phyloP scores from a whole-genome alignment of 2,888 invertebrate species.

The Eupithecia dodoneata region DNA sequence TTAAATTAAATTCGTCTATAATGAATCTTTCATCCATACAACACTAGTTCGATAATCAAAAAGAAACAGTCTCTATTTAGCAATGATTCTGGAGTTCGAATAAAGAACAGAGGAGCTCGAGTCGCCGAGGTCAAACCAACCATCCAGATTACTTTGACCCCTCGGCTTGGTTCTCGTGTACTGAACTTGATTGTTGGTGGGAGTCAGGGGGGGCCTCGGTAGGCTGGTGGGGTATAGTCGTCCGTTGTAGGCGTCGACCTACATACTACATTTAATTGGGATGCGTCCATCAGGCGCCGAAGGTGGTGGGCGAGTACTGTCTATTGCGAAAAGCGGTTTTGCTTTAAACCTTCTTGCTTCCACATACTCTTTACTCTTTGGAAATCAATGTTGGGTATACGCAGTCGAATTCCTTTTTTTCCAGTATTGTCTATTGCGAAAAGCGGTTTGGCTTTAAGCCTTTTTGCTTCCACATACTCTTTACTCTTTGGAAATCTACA shows the following conservation, averaged over 20 bases:
- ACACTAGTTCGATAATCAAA: conserved; percentile 25
- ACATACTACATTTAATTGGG: conserved; percentile 82
- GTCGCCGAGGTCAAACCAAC: conserved; percentile 63
- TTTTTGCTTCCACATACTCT: not conserved
- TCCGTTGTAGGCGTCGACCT: conserved; percentile 80
- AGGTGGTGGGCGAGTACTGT: conserved; percentile 70
- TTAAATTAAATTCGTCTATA: not conserved
- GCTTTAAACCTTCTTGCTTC: conserved; percentile 1
- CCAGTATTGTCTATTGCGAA: conserved; percentile 63
- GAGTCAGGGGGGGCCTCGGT: conserved; percentile 59
- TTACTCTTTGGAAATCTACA: not conserved
- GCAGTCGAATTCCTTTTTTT: too few relatives aligned
- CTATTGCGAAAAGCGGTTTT: conserved; percentile 48
- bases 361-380: not conserved
- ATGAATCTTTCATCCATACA: conserved; percentile 10
- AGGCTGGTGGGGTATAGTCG: conserved; percentile 62
- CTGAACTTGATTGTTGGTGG: conserved; percentile 57
- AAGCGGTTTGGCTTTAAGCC: conserved; percentile 15
- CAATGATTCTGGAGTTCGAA: conserved; percentile 61
- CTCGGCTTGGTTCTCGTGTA: conserved; percentile 48
- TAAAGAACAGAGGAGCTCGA: conserved; percentile 71
- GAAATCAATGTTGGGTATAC: not conserved
- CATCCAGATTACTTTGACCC: conserved; percentile 58
- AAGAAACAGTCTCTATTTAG: conserved; percentile 23
- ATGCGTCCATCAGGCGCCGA: conserved; percentile 79